Evolutionary conservation across 2,888 invertebrate species (phyloP), one percentile per base, ranked within the genome.

Genomic region (Torymus auratus): DNA sequence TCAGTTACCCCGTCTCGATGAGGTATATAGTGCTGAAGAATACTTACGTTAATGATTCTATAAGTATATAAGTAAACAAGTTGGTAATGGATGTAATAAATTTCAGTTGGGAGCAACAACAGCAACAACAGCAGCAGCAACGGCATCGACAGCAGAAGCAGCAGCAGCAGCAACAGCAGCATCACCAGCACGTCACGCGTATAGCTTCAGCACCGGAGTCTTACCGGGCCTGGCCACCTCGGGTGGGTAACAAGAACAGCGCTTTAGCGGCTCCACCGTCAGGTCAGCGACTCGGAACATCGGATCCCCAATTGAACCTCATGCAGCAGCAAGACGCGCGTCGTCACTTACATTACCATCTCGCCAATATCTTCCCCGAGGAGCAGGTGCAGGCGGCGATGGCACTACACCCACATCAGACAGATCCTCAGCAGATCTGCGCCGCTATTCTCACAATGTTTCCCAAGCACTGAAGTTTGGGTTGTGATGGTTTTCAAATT

Each of bases 281-380:
- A n/a, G 85, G 72, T 85, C 90, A 87, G 84, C 89, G 86, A 76
- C 81, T 89, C 15, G 89, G 88, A 12, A 93, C 93, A 77, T 94
- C 94, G 0, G 95, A 95, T 86, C 93, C 95, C 3, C 94, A 94
- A 85, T 90, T 95, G 80, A 94, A 93, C 88, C 88, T 93, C 53
- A 91, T 92, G 87, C 55, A 56, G 13, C 61, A 69, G 14, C 92
- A 93, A 77, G 96, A 97, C 86, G 94, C 95, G 20, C 93, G 97
- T 0, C 93, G 95, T 50, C 94, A 95, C 85, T 92, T 98, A 88
- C 97, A 96, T 90, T 97, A 95, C 91, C 97, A 98, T 91, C 92
- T 99, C 83, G 94, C 96, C n/a, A 96, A 96, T 74, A 95, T 98
- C 79, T 99, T 99, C 91, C 97, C 97, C 0, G 96, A 96, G 87